Conservation (phyloP, 2,888 invertebrate genomes). For the Coleophora deauratella region DNA sequence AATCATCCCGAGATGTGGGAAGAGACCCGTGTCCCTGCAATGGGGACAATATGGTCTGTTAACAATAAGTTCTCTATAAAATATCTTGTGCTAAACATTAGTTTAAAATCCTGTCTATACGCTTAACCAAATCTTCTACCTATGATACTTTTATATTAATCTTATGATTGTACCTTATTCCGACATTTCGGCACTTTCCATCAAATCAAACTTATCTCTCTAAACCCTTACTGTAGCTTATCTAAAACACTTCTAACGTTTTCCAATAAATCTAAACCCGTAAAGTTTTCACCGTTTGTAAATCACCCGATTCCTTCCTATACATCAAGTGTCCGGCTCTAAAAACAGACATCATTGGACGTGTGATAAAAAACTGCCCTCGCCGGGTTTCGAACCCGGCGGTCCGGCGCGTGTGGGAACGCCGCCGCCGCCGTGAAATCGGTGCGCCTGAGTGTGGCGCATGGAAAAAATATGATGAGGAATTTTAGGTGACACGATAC, state of each 20-base stretch:
- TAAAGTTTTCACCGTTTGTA: background rate
- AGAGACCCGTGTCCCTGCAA: too few species aligned
- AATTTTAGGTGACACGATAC: slow-evolving; percentile 9
- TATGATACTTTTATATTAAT: too few species aligned
- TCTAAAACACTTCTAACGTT: background rate
- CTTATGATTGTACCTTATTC: too few species aligned
- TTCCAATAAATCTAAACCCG: background rate
- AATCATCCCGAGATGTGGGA: too few species aligned
- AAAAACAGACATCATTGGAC: background rate
- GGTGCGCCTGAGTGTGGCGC: slow-evolving; percentile 14
- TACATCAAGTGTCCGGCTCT: background rate
- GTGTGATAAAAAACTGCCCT: slow-evolving; percentile 6
- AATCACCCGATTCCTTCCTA: background rate
- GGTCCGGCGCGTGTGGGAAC: slow-evolving; percentile 34
- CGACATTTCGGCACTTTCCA: too few species aligned
- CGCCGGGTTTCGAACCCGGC: slow-evolving; percentile 8
- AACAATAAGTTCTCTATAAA: too few species aligned
- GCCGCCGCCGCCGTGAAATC: slow-evolving; percentile 28
- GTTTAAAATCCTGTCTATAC: too few species aligned
- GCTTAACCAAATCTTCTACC: too few species aligned
- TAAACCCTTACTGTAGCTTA: slow-evolving; percentile 8
- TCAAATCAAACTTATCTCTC: too few species aligned
- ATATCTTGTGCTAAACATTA: too few species aligned
- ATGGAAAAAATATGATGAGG: slow-evolving; percentile 16
- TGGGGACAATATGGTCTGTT: too few species aligned